Evolutionary conservation across 2,113 vertebrate species (phyloP).

Genomic region (Alectura lathami): DNA sequence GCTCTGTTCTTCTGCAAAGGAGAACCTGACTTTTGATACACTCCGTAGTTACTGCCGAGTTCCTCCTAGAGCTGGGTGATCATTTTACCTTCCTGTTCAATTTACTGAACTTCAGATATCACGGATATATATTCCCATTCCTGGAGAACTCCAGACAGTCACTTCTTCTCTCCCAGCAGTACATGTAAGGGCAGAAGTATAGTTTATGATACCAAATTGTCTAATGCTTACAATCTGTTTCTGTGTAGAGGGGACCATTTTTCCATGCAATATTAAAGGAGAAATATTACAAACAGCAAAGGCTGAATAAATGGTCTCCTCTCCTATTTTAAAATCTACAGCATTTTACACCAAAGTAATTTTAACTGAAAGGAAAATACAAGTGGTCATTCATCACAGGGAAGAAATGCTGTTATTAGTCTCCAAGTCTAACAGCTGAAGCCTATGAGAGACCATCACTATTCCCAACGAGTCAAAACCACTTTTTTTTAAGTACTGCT

Average conservation of each 20-base stretch:
- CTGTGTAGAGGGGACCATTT: constrained; percentile 5
- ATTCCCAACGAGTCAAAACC: not conserved
- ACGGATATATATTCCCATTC: not conserved
- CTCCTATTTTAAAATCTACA: constrained; percentile 29
- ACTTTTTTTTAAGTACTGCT: not conserved
- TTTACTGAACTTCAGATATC: not conserved
- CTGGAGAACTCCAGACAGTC: not conserved
- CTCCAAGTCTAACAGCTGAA: not conserved
- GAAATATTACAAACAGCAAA: constrained; percentile 24
- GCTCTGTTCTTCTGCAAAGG: not conserved
- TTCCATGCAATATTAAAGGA: not conserved
- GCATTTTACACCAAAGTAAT: constrained; percentile 48
- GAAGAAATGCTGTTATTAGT: not conserved
- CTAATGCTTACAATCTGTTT: not conserved
- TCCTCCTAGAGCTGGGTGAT: not conserved
- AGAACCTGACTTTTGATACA: not conserved
- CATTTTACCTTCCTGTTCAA: not conserved
- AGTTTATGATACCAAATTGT: not conserved
- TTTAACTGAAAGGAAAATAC: constrained; percentile 46
- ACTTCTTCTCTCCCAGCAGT: not conserved
- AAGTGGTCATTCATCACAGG: constrained; percentile 39
- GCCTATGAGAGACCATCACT: not conserved
- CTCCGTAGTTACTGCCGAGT: not conserved
- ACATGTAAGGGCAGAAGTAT: not conserved
- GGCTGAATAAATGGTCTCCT: not conserved